These are phyloP conservation scores for Scrobipalpa atriplicella DNA, from an alignment of 2,888 invertebrate species.

Conservation along the genomic window DNA sequence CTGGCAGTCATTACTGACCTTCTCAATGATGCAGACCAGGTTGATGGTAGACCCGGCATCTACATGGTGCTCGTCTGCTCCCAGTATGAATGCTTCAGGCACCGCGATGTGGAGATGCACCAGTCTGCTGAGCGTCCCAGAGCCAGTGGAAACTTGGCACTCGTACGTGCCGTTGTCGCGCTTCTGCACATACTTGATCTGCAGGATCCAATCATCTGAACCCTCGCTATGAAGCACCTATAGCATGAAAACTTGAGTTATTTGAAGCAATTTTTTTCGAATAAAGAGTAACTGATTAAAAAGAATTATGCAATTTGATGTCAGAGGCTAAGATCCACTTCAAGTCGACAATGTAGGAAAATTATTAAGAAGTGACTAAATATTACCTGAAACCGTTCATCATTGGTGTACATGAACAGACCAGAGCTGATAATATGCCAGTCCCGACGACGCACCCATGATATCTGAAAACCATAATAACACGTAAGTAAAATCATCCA, in stretches of 20 bases:
- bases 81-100: slow-evolving; percentile 94
- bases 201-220: slow-evolving; percentile 95
- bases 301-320: no score
- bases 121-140: slow-evolving; percentile 93
- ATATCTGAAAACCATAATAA: slow-evolving; percentile 86
- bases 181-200: slow-evolving; percentile 95
- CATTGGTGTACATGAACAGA: slow-evolving; percentile 95
- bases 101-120: slow-evolving; percentile 94
- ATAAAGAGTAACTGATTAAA: no score
- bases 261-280: no score
- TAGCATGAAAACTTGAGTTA: background rate
- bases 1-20: slow-evolving; percentile 87
- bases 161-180: slow-evolving; percentile 96
- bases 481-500: background rate
- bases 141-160: slow-evolving; percentile 95
- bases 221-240: slow-evolving; percentile 91
- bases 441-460: slow-evolving; percentile 95
- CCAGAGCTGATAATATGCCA: slow-evolving; percentile 97
- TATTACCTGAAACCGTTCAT: slow-evolving; percentile 88
- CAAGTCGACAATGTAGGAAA: no score
- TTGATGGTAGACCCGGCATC: slow-evolving; percentile 95
- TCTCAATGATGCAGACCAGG: slow-evolving; percentile 95
- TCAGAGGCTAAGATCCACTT: no score
- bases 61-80: slow-evolving; percentile 94
- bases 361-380: no score